Evolutionary conservation across 2,888 invertebrate species (phyloP), one percentile per base, ranked within the genome.

Genomic region (Drosophila borealis): DNA sequence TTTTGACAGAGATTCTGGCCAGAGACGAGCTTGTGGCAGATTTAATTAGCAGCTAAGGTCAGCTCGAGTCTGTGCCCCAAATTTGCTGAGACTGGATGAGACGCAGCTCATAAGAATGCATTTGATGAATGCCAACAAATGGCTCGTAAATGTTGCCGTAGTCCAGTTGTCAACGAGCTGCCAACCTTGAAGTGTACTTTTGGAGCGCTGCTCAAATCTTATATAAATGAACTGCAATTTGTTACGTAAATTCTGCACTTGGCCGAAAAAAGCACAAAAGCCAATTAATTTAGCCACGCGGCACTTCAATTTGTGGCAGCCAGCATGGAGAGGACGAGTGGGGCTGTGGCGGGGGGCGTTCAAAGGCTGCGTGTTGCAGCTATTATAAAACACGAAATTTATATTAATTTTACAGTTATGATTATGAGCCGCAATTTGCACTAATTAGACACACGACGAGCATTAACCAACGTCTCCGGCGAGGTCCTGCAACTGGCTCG

Each of bases 371-470:
- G 70, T 65, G 61, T 55, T 59, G 44, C 60, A 49, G 41, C 50
- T 65, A 60, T 69, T 61, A 42, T 45, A 49, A 45, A 49, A 46
- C 49, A 70, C 50, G 46, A 72, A 73, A 83, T 86, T 76, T 73
- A 73, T 83, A 86, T 83, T 79, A 82, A 82, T 86, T 79, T 74
- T 61, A 81, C 76, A 66, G 64, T 82, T 83, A 86, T 73, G 83
- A 71, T 78, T 86, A 83, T 79, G 83, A 74, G 70, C 60, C 53
- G 74, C 76, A 83, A 74, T 86, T 83, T 83, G 59, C 74, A 71
- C 76, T 83, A 86, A 83, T 83, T 81, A 73, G 74, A 64, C 67
- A 73, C 70, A 81, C 68, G 70, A 74, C 62, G 64, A 57, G 64
- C 68, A 49, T 78, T 70, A 53, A 45, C 33, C 61, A 66, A 71